Base-by-base conservation (phyloP, 2,113 vertebrate genomes). In the Salvelinus fontinalis region DNA sequence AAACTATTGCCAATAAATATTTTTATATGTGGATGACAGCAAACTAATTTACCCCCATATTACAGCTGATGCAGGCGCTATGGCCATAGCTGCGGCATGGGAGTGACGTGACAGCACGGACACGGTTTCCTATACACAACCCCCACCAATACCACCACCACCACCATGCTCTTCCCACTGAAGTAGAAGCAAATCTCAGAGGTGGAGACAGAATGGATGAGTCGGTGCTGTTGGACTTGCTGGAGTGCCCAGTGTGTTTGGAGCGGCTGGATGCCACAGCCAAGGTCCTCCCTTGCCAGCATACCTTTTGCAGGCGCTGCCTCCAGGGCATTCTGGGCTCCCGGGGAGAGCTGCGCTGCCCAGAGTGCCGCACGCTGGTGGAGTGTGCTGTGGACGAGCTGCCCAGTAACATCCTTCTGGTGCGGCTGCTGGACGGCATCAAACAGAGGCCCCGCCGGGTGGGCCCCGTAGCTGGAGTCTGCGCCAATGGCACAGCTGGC, bases 221-320 rank as follows among this genome's bases (percentile, higher is more conserved):
- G 83, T 99, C 98, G 0, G 95, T 96, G 65, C 85, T 99, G 91
- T 83, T 99, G 94, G 98, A 99, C 90, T 92, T 99, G 79, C 91
- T 99, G 73, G 98, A 99, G 93, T 99, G 98, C 84, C 98, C 98
- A 0, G 98, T 99, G 82, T 99, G 98, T 86, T 91, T 99, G 57
- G 98, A 99, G 89, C 96, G 98, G 24, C 94, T 99, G 24, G 98
- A 99, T 57, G 96, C 97, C 78, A 94, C 97, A 0, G 97, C 97
- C 0, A 99, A 99, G 88, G 98, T 99, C 71, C 92, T 99, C 79
- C 97, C 97, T 66, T 99, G 98, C 92, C 98, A 99, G 73, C 98
- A 99, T 87, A 99, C 98, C 0, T 99, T 99, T 83, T 99, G 98
- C 85, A 96, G 98, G 16, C 93, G 97, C 8, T 99, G 98, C 85